Conservation (phyloP, 1,140 invertebrate species). For the Neodiprion lecontei region DNA sequence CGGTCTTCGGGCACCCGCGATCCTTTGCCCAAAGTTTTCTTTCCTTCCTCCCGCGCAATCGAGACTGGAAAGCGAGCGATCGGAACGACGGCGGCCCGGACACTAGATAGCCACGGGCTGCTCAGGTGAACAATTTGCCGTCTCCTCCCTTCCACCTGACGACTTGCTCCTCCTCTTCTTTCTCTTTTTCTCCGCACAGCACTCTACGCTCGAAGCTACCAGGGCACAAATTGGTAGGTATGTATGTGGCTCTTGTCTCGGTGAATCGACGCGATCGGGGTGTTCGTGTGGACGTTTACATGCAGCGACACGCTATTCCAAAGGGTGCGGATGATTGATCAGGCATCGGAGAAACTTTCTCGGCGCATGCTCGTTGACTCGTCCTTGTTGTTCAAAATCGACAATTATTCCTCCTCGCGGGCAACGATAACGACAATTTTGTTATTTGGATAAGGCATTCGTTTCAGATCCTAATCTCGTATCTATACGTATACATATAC, state of each 20-base stretch:
- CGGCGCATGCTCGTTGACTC: constrained; percentile 15
- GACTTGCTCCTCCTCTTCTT: constrained; percentile 25
- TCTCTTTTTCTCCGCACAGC: neutral
- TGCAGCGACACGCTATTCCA: neutral
- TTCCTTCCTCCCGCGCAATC: neutral
- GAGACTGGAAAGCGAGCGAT: constrained; percentile 32
- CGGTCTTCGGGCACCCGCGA: no score
- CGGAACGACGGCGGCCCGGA: constrained; percentile 45
- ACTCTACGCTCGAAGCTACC: constrained; percentile 3
- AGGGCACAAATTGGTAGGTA: neutral
- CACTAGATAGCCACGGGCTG: constrained; percentile 41
- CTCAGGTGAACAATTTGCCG: constrained; percentile 59
- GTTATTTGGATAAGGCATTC: no score
- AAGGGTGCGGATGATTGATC: constrained; percentile 2
- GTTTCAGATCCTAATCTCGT: no score
- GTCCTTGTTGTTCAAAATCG: constrained; percentile 26
- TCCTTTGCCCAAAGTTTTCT: neutral
- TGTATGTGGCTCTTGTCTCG: neutral
- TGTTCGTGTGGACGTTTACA: neutral
- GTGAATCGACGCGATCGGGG: neutral
- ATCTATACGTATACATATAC: no score
- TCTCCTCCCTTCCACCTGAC: constrained; percentile 43
- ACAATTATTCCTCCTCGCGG: no score
- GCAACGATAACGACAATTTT: no score
- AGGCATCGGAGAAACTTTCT: neutral